Evolutionary conservation across 2,888 invertebrate genomes (phyloP).

Genomic region (Lysandra bellargus): DNA sequence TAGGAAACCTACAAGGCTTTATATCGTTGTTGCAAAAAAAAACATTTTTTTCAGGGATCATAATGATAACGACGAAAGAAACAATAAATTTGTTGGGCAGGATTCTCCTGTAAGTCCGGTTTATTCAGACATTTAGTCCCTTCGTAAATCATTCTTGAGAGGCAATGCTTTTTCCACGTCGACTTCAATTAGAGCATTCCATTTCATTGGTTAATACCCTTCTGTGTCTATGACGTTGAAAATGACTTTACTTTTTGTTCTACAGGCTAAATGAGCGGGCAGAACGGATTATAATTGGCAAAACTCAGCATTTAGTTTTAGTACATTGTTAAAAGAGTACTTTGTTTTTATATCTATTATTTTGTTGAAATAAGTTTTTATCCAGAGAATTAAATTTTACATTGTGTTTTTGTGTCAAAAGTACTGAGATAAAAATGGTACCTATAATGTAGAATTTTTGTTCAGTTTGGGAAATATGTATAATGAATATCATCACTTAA

Average conservation of each 20-base stretch:
- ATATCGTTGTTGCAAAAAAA: not conserved
- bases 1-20: not conserved
- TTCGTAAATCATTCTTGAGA: constrained; percentile 56
- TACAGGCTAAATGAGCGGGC: constrained; percentile 19
- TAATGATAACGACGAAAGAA: constrained; percentile 45
- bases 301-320: constrained; percentile 24
- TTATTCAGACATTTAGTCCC: constrained; percentile 54
- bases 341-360: not conserved
- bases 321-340: not conserved
- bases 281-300: constrained; percentile 27
- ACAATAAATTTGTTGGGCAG: constrained; percentile 51
- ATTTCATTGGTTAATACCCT: constrained; percentile 38
- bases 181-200: constrained; percentile 51
- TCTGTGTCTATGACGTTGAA: constrained; percentile 34
- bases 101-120: constrained; percentile 58
- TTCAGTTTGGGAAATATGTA: too few species aligned
- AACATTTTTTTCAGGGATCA: not conserved
- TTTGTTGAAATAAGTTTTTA: not conserved
- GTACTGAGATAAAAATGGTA: too few species aligned
- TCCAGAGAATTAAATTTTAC: not conserved
- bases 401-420: too few species aligned
- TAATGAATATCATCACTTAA: too few species aligned
- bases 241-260: constrained; percentile 34
- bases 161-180: constrained; percentile 49
- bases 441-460: too few species aligned